Base-by-base conservation (phyloP, 2,113 vertebrate species). In the Corythornis vintsioides region DNA sequence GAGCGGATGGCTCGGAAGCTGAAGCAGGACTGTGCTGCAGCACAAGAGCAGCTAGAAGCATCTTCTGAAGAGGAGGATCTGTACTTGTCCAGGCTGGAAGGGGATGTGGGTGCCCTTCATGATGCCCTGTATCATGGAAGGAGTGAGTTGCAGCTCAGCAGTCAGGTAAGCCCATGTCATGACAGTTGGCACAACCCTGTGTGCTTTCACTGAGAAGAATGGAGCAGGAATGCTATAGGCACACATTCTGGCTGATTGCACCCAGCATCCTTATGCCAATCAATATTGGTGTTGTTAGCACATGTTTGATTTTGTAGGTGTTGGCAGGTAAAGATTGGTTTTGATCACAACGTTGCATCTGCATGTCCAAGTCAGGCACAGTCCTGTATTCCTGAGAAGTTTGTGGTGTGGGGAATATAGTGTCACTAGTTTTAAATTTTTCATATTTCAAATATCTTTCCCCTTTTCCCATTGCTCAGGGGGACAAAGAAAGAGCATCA, bases 131-230 rank as follows among this genome's bases (percentile, higher is more conserved):
- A 98, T 94, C 92, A 91, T 43, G 98, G 98, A 90, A 97, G 98
- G 55, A 97, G 98, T 93, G 97, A 97, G 88, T 91, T 99, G 84
- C 95, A 98, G 48, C 97, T 99, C 92, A 97, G 95, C 83, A 98
- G 98, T 71, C 98, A 92, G 96, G 99, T 99, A 96, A 74, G 98
- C 98, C 6, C n/a, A 83, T 13, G 6, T 56, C n/a, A 26, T 25
- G 33, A 14, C 33, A 75, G 64, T 59, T 12, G 40, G 20, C 53
- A 3, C 52, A 22, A 43, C 38, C 15, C 13, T 16, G 7, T 15
- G 6, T 59, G 9, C 15, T 82, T 89, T 61, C 72, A 38, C 31
- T 52, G 25, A 43, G 31, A 21, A 15, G 56, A 78, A 33, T 10
- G 0, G 15, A 3, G 11, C 42, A 9, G 14, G n/a, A 87, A 55